Evolutionary conservation across 2,888 invertebrate genomes (phyloP).

Genomic region (Lissonota sp.): DNA sequence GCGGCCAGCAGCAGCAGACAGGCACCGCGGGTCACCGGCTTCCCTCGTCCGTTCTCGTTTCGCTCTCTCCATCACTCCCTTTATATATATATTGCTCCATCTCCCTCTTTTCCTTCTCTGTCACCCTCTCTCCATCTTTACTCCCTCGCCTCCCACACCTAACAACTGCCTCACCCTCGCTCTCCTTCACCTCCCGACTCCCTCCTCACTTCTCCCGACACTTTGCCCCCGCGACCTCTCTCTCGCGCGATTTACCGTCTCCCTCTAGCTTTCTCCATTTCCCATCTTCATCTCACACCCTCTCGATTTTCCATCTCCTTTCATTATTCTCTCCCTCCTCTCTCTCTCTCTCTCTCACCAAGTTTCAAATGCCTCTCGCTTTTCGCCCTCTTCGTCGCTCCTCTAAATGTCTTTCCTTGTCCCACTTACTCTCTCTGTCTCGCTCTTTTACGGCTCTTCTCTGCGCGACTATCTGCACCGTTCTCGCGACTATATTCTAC

Average conservation of each 20-base stretch:
- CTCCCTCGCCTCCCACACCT: slow-evolving; percentile 56
- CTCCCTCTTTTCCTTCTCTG: slow-evolving; percentile 40
- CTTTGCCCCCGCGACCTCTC: slow-evolving; percentile 57
- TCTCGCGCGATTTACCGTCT: slow-evolving; percentile 38
- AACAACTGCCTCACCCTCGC: slow-evolving; percentile 58
- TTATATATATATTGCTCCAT: neutral
- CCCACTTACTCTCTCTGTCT: slow-evolving; percentile 27
- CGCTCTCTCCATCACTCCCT: slow-evolving; percentile 22
- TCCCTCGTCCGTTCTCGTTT: slow-evolving; percentile 71
- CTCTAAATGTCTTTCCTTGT: slow-evolving; percentile 23
- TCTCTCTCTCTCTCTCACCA: neutral
- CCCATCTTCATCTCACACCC: slow-evolving; percentile 48
- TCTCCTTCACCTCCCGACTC: slow-evolving; percentile 53
- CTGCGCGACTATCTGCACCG: slow-evolving; percentile 8
- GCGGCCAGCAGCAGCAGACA: slow-evolving; percentile 81
- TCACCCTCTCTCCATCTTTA: slow-evolving; percentile 30
- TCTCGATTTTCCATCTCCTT: slow-evolving; percentile 15
- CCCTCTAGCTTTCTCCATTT: slow-evolving; percentile 15
- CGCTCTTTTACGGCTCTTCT: slow-evolving; percentile 22
- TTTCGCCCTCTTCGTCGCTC: neutral
- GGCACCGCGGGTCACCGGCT: slow-evolving; percentile 83
- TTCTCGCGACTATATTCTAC: slow-evolving; percentile 9
- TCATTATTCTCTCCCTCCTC: neutral
- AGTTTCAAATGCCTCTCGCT: no score
- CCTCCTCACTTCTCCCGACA: slow-evolving; percentile 44